A percentile compares a stretch with the other conserved stretches of the same genome.
phyloP scores from a whole-genome alignment of 2,797 vertebrate genomes.

The Epinephelus malabaricus region DNA sequence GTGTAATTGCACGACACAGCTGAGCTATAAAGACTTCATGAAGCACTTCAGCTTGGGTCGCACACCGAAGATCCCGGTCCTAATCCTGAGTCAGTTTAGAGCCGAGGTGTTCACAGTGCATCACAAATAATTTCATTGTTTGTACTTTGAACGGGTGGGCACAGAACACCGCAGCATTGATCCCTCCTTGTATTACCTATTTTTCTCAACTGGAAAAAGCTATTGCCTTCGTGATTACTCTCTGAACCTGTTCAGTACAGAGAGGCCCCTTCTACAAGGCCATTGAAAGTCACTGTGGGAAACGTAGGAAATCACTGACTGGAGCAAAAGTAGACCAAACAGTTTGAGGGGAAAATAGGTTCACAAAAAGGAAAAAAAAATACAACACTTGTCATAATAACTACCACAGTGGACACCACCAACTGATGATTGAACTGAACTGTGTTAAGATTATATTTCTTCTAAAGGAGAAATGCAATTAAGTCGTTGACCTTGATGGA shows the following conservation, averaged over 20 bases:
- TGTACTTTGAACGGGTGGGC: slow-evolving; percentile 36
- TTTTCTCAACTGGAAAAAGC: slow-evolving; percentile 65
- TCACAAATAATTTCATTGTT: slow-evolving; percentile 58
- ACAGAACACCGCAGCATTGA: slow-evolving; percentile 40
- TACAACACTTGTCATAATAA: slow-evolving; percentile 38
- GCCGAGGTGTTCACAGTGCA: slow-evolving; percentile 27
- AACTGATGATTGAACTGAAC: slow-evolving; percentile 17
- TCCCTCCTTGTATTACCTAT: slow-evolving; percentile 48
- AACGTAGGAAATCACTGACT: slow-evolving; percentile 52
- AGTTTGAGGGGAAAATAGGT: slow-evolving; percentile 38
- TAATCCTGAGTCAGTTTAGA: slow-evolving; percentile 39
- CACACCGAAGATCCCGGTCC: slow-evolving; percentile 5
- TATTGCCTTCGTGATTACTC: slow-evolving; percentile 58
- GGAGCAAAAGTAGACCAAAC: slow-evolving; percentile 36
- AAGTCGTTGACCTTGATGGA: slow-evolving; percentile 36
- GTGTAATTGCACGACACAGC: slow-evolving; percentile 12
- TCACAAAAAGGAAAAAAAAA: slow-evolving; percentile 22
- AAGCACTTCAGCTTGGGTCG: slow-evolving; percentile 28
- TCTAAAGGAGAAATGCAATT: slow-evolving; percentile 28
- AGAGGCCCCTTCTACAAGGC: slow-evolving; percentile 35
- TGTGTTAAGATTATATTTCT: slow-evolving; percentile 18
- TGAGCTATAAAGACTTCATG: slow-evolving; percentile 1
- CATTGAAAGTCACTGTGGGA: slow-evolving; percentile 50
- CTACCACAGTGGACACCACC: not conserved
- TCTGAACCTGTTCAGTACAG: slow-evolving; percentile 36